Percentiles rank a stretch among this genome's conserved stretches.
Conservation (phyloP, 2,797 vertebrate species). For the Enteromius fasciolatus region DNA sequence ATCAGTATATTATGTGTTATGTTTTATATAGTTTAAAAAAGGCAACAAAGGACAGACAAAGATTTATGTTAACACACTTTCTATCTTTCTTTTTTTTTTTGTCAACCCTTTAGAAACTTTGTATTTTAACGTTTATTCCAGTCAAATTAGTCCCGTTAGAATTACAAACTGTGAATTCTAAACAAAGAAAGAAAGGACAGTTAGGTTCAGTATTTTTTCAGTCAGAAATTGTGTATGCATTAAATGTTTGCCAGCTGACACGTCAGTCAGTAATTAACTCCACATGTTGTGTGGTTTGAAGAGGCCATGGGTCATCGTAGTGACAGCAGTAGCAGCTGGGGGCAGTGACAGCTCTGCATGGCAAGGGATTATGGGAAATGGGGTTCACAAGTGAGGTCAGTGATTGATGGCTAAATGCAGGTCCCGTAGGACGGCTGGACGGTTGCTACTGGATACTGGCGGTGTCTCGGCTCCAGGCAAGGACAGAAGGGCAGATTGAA, state of each 20-base stretch:
- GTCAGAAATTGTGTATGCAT: constrained; percentile 29
- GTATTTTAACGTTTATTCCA: background rate
- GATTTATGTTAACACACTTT: background rate
- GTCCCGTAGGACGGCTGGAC: constrained; percentile 44
- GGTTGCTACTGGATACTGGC: constrained; percentile 68
- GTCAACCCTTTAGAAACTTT: background rate
- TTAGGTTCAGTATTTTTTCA: background rate
- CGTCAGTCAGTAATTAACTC: constrained; percentile 61
- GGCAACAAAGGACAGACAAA: background rate
- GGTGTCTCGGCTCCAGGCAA: constrained; percentile 61
- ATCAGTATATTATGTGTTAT: background rate
- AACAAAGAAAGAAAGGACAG: background rate
- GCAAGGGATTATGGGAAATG: constrained; percentile 56
- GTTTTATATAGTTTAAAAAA: background rate
- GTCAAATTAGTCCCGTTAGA: too few species aligned
- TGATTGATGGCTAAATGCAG: constrained; percentile 58
- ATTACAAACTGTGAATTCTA: too few species aligned
- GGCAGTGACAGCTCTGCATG: constrained; percentile 36
- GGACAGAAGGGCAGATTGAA: constrained; percentile 60
- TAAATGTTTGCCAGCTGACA: constrained; percentile 43
- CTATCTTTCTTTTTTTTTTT: background rate
- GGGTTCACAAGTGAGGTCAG: constrained; percentile 55
- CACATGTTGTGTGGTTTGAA: constrained; percentile 46
- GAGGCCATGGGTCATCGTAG: constrained; percentile 56
- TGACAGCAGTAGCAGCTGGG: constrained; percentile 35